A percentile compares a stretch with the other conserved stretches of the same genome.
Conservation (phyloP, 2,113 vertebrate genomes). For the Spilogale gracilis region DNA sequence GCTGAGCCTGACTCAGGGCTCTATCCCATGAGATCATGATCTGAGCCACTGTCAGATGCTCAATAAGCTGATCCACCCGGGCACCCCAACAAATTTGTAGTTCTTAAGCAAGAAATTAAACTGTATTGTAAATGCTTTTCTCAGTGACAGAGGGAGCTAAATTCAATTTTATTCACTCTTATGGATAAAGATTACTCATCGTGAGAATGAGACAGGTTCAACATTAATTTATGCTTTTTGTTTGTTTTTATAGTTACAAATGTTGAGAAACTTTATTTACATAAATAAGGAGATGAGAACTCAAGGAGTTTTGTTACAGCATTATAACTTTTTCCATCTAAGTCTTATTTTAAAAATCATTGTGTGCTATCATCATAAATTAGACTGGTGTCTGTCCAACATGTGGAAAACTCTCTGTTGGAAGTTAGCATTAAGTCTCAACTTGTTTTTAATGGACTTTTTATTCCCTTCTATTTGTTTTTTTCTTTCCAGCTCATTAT, state of each 20-base stretch:
- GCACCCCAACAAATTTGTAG: background rate
- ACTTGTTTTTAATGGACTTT: background rate
- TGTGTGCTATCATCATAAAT: background rate
- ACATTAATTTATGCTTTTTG: background rate
- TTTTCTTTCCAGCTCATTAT: background rate
- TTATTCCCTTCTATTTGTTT: background rate
- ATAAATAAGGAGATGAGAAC: background rate
- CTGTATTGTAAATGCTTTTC: background rate
- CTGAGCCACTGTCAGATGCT: background rate
- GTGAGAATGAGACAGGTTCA: background rate
- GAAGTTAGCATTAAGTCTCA: background rate
- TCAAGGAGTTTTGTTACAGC: background rate
- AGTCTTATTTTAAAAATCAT: background rate
- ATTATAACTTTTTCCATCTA: background rate
- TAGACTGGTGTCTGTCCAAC: background rate
- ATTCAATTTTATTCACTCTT: background rate
- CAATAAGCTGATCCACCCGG: background rate
- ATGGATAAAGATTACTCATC: background rate
- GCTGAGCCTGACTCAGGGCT: background rate
- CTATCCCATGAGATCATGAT: background rate
- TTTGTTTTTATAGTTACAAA: conserved; percentile 41
- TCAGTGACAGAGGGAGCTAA: background rate
- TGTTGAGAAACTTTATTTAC: background rate
- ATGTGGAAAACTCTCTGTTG: background rate
- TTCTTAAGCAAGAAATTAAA: conserved; percentile 50